Conservation (phyloP, 2,888 invertebrate genomes). For the Nephrocerus scutellatus region DNA sequence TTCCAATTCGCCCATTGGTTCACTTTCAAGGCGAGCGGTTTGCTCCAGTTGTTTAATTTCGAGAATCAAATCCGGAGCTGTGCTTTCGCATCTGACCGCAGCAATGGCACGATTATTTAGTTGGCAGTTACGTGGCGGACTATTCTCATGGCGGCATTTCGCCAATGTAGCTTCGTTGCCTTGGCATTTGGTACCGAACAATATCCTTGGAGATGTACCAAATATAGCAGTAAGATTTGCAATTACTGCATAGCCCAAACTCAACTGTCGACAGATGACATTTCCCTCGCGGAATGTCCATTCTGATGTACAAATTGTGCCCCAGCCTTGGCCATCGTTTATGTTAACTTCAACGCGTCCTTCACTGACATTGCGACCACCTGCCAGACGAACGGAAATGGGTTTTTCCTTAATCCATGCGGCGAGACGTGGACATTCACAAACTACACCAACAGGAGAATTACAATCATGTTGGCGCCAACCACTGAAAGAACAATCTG, state of each 20-base stretch:
- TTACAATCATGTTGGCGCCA: conserved; percentile 78
- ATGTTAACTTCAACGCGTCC: conserved; percentile 39
- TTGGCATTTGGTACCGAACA: conserved; percentile 36
- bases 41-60: conserved; percentile 31
- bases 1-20: conserved; percentile 31
- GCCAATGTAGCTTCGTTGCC: conserved; percentile 31
- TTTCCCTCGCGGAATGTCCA: conserved; percentile 39
- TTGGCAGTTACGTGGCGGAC: conserved; percentile 27
- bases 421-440: too few species aligned
- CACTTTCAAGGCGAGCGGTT: conserved; percentile 27
- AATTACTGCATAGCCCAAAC: conserved; percentile 32
- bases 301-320: conserved; percentile 32
- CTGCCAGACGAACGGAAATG: too few species aligned
- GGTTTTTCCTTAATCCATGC: too few species aligned
- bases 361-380: conserved; percentile 19
- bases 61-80: conserved; percentile 31
- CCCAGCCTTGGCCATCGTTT: conserved; percentile 32
- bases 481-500: conserved; percentile 69
- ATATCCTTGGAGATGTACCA: conserved; percentile 31
- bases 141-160: conserved; percentile 31
- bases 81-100: conserved; percentile 31
- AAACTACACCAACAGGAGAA: too few species aligned
- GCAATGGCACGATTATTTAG: conserved; percentile 31
- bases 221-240: conserved; percentile 29
- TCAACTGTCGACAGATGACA: conserved; percentile 36